phyloP scores from a whole-genome alignment of 2,888 invertebrate genomes.

The Vanessa cardui region DNA sequence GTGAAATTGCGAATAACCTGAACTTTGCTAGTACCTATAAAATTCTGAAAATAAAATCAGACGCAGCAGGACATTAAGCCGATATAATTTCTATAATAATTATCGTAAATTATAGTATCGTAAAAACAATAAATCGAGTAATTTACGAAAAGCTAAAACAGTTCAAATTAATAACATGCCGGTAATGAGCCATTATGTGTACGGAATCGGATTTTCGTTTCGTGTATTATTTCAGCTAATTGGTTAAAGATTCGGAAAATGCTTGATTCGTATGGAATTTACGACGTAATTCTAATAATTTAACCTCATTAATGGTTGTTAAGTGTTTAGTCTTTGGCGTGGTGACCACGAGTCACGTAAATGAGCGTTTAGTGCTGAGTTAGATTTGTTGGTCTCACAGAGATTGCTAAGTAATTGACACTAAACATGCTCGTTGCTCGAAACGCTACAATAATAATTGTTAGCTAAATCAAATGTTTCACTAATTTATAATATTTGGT shows the following conservation, averaged over 20 bases:
- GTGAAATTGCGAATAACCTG: too few relatives aligned
- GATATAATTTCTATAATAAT: neutral
- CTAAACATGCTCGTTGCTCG: neutral
- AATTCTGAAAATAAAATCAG: neutral
- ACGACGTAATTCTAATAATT: conserved; percentile 9
- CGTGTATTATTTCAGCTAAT: conserved; percentile 22
- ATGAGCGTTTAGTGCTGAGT: neutral
- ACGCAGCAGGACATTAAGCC: neutral
- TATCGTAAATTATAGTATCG: neutral
- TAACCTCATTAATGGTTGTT: conserved; percentile 15
- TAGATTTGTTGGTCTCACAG: neutral
- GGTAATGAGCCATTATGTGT: conserved; percentile 10
- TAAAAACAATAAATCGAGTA: conserved; percentile 7
- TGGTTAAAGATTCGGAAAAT: conserved; percentile 6
- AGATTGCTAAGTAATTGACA: neutral
- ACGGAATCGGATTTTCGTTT: conserved; percentile 18
- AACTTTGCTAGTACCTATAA: neutral
- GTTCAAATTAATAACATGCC: conserved; percentile 13
- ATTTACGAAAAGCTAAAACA: conserved; percentile 13
- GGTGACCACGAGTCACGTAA: conserved; percentile 13
- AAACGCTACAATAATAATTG: neutral
- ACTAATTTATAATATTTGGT: neutral
- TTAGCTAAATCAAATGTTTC: neutral
- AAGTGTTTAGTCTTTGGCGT: conserved; percentile 21
- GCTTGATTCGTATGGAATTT: conserved; percentile 9